Conservation (phyloP, 2,797 vertebrate genomes). For the Hylomyscus alleni region DNA sequence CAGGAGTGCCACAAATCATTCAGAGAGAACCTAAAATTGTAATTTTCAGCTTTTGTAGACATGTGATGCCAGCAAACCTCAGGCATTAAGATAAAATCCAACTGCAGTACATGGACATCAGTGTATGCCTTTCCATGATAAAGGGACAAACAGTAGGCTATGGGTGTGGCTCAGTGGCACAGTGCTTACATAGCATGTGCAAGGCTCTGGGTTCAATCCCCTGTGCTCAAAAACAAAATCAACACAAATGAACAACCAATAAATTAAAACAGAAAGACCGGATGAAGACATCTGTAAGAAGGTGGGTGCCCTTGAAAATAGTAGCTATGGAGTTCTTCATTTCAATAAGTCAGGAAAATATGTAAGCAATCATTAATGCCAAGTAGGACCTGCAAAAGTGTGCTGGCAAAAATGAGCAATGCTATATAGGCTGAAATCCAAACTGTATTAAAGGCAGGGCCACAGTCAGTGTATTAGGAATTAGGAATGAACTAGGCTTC, state of each 20-base stretch:
- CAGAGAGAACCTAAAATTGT: neutral
- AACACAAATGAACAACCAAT: neutral
- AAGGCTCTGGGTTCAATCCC: neutral
- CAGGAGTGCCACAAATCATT: neutral
- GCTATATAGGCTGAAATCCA: neutral
- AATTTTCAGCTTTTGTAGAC: neutral
- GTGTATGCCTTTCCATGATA: neutral
- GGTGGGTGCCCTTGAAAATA: constrained; percentile 51
- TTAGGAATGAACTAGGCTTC: constrained; percentile 46
- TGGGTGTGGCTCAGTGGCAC: neutral
- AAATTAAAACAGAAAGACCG: neutral
- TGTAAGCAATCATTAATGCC: neutral
- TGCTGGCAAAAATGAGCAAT: neutral
- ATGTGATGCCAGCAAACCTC: neutral
- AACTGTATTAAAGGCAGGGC: constrained; percentile 43
- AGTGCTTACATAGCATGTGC: neutral
- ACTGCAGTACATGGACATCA: neutral
- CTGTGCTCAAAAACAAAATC: neutral
- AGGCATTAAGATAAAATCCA: constrained; percentile 36
- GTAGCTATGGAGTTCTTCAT: neutral
- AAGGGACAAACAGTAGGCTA: neutral
- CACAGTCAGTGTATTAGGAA: neutral
- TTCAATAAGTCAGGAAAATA: neutral
- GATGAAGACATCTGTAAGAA: neutral
- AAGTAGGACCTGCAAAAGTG: neutral